Evolutionary conservation across 1,140 invertebrate genomes (phyloP).

Genomic region (Trachelipus rathkii): DNA sequence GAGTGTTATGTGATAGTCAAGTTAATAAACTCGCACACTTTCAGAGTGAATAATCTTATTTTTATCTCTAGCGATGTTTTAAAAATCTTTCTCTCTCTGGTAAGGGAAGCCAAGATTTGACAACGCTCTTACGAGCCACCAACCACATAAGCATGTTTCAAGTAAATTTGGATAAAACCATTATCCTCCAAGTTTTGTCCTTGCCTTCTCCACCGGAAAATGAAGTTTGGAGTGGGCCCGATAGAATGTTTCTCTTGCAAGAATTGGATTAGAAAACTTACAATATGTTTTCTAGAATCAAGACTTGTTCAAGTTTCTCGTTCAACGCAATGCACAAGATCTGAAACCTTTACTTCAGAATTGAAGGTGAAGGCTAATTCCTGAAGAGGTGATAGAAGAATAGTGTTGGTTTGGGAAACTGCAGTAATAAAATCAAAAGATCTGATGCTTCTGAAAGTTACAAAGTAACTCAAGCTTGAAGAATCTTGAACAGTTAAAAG

Average conservation of each 20-base stretch:
- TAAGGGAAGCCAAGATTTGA: no score
- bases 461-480: slow-evolving; percentile 46
- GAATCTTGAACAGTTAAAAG: slow-evolving; percentile 50
- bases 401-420: slow-evolving; percentile 27
- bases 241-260: slow-evolving; percentile 68
- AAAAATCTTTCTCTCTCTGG: neutral
- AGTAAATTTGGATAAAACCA: neutral
- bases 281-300: slow-evolving; percentile 25
- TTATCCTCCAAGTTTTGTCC: slow-evolving; percentile 8
- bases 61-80: slow-evolving; percentile 35
- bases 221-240: slow-evolving; percentile 78
- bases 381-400: slow-evolving; percentile 18
- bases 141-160: neutral
- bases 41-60: slow-evolving; percentile 26
- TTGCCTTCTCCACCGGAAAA: slow-evolving; percentile 51
- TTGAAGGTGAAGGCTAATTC: slow-evolving; percentile 37
- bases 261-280: slow-evolving; percentile 62
- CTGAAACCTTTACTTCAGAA: slow-evolving; percentile 37
- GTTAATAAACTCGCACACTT: neutral
- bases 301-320: slow-evolving; percentile 37
- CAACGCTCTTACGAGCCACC: no score
- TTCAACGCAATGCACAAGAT: slow-evolving; percentile 14
- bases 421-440: slow-evolving; percentile 32
- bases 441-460: slow-evolving; percentile 45
- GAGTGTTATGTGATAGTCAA: neutral